Conservation (phyloP, 2,888 invertebrate genomes). For the Agrotis puta region DNA sequence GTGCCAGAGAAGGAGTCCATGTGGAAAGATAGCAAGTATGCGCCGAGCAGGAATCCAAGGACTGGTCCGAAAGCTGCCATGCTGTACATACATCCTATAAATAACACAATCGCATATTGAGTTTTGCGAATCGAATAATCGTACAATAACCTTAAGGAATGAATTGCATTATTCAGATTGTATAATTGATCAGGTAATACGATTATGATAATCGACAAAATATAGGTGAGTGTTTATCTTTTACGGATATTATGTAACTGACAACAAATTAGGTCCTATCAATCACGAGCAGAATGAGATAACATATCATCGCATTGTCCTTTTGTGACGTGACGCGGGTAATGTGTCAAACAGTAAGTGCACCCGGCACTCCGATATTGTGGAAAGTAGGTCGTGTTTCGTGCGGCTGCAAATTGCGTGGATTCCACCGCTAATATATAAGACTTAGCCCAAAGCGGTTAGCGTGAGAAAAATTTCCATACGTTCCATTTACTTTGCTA, state of each 20-base stretch:
- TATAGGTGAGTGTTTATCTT: constrained; percentile 9
- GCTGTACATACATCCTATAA: constrained; percentile 97
- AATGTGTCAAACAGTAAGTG: constrained; percentile 65
- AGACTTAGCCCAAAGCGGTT: constrained; percentile 71
- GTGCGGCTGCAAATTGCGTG: constrained; percentile 74
- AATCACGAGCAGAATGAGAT: constrained; percentile 38
- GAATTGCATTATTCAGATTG: background rate
- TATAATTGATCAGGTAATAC: background rate
- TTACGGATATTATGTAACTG: constrained; percentile 21
- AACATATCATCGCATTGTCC: constrained; percentile 41
- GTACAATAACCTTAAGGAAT: background rate
- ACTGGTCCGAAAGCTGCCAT: constrained; percentile 99
- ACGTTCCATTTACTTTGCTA: constrained; percentile 59
- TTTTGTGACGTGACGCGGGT: constrained; percentile 49
- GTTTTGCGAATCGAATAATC: background rate
- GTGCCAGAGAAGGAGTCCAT: constrained; percentile 96
- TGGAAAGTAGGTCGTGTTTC: constrained; percentile 85
- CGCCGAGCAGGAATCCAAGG: constrained; percentile 97
- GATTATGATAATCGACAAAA: constrained; percentile 14
- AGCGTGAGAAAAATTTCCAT: constrained; percentile 66
- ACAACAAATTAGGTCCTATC: constrained; percentile 28
- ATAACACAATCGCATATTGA: constrained; percentile 41
- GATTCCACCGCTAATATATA: constrained; percentile 77
- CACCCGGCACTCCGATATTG: constrained; percentile 69
- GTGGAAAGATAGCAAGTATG: constrained; percentile 97